phyloP scores from a whole-genome alignment of 2,113 vertebrate species.

The Thamnophis sirtalis region DNA sequence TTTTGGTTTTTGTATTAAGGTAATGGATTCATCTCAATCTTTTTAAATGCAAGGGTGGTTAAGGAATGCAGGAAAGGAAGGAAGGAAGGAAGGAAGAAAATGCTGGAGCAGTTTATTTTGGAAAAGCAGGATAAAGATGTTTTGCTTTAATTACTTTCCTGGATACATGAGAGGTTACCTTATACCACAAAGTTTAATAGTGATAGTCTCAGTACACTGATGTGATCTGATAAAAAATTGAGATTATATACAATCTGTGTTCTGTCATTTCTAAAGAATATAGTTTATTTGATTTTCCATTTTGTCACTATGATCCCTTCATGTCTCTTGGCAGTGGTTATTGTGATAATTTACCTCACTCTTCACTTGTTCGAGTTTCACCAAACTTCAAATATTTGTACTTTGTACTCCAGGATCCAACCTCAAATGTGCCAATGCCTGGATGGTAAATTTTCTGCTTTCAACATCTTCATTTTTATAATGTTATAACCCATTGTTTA shows the following conservation, averaged over 20 bases:
- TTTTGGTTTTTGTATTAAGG: not conserved
- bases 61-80: not conserved
- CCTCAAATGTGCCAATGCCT: not conserved
- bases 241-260: not conserved
- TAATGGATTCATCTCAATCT: not conserved
- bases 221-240: not conserved
- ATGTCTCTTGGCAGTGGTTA: not conserved
- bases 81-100: not conserved
- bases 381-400: not conserved
- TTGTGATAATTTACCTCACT: not conserved
- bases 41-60: not conserved
- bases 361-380: not conserved
- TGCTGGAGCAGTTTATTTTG: not conserved
- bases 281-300: not conserved
- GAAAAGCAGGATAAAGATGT: not conserved
- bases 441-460: not conserved
- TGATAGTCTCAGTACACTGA: not conserved
- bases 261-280: not conserved
- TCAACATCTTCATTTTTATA: not conserved
- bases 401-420: not conserved
- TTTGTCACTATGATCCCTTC: not conserved
- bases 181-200: not conserved
- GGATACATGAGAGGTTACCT: not conserved
- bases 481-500: not conserved
- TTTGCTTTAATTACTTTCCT: not conserved